Evolutionary conservation across 2,113 vertebrate genomes (phyloP).

Genomic region (Tachycineta bicolor): DNA sequence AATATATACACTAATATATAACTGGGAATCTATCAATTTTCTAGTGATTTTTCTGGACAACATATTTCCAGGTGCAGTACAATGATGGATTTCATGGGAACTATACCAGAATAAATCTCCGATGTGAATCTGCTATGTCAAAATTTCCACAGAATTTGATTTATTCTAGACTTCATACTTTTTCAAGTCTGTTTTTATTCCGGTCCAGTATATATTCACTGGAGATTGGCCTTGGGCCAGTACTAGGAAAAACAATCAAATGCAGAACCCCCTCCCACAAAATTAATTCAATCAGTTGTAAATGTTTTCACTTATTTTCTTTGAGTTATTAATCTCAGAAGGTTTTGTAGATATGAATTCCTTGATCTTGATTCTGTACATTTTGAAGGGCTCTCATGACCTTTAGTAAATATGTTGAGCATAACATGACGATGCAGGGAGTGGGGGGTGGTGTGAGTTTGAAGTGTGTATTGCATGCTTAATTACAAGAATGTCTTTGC

Average conservation of each 20-base stretch:
- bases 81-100: not conserved
- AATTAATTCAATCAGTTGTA: not conserved
- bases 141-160: not conserved
- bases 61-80: not conserved
- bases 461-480: fast-evolving
- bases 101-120: not conserved
- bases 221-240: not conserved
- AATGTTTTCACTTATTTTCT: not conserved
- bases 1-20: not conserved
- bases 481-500: not conserved
- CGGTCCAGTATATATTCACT: not conserved
- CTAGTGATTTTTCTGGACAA: not conserved
- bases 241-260: not conserved
- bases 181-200: not conserved
- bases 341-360: not conserved
- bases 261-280: not conserved
- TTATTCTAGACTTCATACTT: not conserved
- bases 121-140: not conserved
- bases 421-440: not conserved
- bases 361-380: not conserved
- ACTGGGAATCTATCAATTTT: not conserved
- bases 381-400: not conserved
- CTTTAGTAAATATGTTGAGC: not conserved
- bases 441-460: not conserved
- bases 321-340: not conserved